Evolutionary conservation across 2,113 vertebrate genomes (phyloP), one percentile per base, ranked within the genome.

Genomic region (Plotosus lineatus): DNA sequence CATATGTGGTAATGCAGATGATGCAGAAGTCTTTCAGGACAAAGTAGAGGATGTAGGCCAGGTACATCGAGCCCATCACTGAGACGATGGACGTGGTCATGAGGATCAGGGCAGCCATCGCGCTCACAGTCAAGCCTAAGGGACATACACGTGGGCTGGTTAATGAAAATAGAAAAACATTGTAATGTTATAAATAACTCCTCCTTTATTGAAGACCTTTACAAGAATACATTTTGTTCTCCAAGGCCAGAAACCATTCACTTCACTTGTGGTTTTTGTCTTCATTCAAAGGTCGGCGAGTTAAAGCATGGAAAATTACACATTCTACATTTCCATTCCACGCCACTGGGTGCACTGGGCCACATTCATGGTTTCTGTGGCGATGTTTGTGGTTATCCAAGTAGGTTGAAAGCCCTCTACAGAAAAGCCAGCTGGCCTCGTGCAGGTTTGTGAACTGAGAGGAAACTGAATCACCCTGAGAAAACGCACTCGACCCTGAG

Each of bases 1-100:
- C 91, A 1, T 99, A 98, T 61, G 96, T 98, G 93, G 94, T 88
- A 89, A 99, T 82, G 86, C 95, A 98, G 94, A 99, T 94, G 93
- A 99, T 88, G 94, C 97, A 99, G 88, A 99, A 96, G 89, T 99
- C 96, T 94, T 98, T 96, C 88, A 99, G 95, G 94, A 99, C 97
- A 92, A 99, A 99, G 95, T 98, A 98, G 91, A 99, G 96, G 88
- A 99, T 98, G 94, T 98, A 99, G 82, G 95, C 94, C 94, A 99
- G 92, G 94, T 99, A 99, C 88, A 99, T 85, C 1, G 97, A 98
- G 42, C 97, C 97, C 89, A 98, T 91, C 80, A 97, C 96, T 69
- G 97, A 98, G 88, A 95, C 92, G 90, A 99, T 97, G 92, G 97
- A 98, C 81, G 97, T 96, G 44, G 93, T 98, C 97, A 99, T 98